phyloP scores from a whole-genome alignment of 1,140 invertebrate genomes.

The Acromyrmex charruanus region DNA sequence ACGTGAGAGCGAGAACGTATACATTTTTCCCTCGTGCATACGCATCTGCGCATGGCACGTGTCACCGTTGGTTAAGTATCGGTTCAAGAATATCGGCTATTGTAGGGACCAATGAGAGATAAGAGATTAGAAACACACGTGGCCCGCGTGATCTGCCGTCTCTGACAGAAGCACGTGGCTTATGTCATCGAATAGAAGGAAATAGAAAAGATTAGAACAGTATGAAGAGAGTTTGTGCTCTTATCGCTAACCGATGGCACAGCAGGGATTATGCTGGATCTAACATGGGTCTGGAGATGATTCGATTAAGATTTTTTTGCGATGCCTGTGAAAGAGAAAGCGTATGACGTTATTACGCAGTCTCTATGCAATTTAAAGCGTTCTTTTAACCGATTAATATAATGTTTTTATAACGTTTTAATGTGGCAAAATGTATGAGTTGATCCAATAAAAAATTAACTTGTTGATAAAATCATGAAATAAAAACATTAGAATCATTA shows the following conservation, averaged over 20 bases:
- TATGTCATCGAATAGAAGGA: conserved; percentile 67
- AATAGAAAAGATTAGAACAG: conserved; percentile 72
- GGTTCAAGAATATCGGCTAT: conserved; percentile 49
- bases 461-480: conserved; percentile 1
- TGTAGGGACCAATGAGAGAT: conserved; percentile 62
- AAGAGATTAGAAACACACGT: conserved; percentile 70
- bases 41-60: conserved; percentile 53
- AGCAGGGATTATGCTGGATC: conserved; percentile 52
- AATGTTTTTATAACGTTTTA: not conserved
- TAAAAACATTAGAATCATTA: not conserved
- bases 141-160: conserved; percentile 49
- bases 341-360: not conserved
- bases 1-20: not conserved
- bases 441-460: not conserved
- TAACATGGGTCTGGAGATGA: conserved; percentile 48
- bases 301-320: conserved; percentile 63
- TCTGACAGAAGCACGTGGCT: conserved; percentile 68
- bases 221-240: conserved; percentile 35
- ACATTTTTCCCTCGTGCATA: conserved; percentile 22
- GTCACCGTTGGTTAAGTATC: not conserved
- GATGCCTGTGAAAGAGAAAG: not conserved
- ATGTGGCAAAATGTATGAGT: not conserved
- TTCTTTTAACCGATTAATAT: not conserved
- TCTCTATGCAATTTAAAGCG: not conserved
- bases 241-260: conserved; percentile 64